A percentile compares a stretch with the other conserved stretches of the same genome.
phyloP scores from a whole-genome alignment of 2,797 vertebrate genomes.

The Gila robusta region DNA sequence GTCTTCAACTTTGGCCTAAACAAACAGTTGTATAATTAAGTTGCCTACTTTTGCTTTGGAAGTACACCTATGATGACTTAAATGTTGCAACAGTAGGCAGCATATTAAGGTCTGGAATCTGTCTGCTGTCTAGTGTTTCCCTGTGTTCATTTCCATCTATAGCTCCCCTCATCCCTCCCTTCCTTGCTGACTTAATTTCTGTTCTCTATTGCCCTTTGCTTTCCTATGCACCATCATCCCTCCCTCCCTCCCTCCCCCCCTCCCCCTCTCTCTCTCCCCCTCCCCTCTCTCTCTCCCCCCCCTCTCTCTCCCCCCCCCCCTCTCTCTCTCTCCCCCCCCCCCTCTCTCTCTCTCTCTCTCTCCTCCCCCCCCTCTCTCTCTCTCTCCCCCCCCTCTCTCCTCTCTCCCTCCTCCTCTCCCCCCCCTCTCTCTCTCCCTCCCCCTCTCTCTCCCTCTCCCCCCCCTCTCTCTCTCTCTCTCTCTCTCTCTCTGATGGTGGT shows the following conservation, averaged over 20 bases:
- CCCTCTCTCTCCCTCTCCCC: neutral
- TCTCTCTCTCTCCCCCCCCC: slow-evolving; percentile 41
- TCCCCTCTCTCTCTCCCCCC: slow-evolving; percentile 35
- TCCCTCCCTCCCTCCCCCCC: neutral
- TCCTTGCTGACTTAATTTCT: neutral
- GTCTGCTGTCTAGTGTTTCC: slow-evolving; percentile 29
- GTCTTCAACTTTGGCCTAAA: slow-evolving; percentile 1
- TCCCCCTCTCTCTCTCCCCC: neutral
- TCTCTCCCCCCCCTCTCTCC: slow-evolving; percentile 16
- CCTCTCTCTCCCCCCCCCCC: neutral
- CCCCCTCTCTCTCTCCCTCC: slow-evolving; percentile 6
- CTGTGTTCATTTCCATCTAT: slow-evolving; percentile 16
- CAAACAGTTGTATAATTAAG: neutral
- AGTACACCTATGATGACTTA: slow-evolving; percentile 16
- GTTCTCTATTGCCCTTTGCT: neutral
- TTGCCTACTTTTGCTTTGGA: neutral
- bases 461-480: neutral
- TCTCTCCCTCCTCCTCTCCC: slow-evolving; percentile 44
- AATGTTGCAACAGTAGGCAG: neutral
- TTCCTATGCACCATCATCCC: slow-evolving; percentile 2
- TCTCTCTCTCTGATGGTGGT: slow-evolving; percentile 59
- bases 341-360: slow-evolving; percentile 27
- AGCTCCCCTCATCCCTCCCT: neutral
- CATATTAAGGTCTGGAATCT: slow-evolving; percentile 20
- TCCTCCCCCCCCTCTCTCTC: slow-evolving; percentile 8